Conservation (phyloP, 2,888 invertebrate species). For the Caenorhabditis wallacei region DNA sequence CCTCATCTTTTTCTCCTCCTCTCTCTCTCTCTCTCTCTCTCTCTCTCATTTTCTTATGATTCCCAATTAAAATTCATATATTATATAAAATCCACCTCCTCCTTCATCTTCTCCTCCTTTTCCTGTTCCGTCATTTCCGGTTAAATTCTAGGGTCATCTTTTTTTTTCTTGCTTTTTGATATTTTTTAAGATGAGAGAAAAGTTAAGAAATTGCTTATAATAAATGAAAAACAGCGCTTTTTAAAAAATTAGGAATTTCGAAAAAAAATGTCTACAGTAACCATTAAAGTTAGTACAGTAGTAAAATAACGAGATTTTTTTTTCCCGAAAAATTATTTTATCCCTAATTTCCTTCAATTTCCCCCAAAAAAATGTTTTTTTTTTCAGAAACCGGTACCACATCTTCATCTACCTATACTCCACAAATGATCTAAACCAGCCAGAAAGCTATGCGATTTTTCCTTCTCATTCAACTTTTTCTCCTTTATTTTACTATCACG, state of each 20-base stretch:
- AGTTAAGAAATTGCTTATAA: not conserved
- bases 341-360: not conserved
- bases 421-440: constrained; percentile 19
- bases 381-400: constrained; percentile 21
- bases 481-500: constrained; percentile 8
- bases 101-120: not conserved
- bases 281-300: no score
- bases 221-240: no score
- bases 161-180: constrained; percentile 5
- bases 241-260: no score
- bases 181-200: no score
- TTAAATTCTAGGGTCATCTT: not conserved
- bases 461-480: constrained; percentile 23
- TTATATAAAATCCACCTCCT: constrained; percentile 16
- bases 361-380: not conserved
- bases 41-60: no score
- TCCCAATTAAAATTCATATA: constrained; percentile 38
- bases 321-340: no score
- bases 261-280: no score
- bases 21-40: not conserved
- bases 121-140: constrained; percentile 10
- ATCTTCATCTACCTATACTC: not conserved
- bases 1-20: not conserved
- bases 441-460: constrained; percentile 41
- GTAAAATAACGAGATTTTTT: no score